Conservation (phyloP, 1,140 invertebrate species). For the Cydia strobilella region DNA sequence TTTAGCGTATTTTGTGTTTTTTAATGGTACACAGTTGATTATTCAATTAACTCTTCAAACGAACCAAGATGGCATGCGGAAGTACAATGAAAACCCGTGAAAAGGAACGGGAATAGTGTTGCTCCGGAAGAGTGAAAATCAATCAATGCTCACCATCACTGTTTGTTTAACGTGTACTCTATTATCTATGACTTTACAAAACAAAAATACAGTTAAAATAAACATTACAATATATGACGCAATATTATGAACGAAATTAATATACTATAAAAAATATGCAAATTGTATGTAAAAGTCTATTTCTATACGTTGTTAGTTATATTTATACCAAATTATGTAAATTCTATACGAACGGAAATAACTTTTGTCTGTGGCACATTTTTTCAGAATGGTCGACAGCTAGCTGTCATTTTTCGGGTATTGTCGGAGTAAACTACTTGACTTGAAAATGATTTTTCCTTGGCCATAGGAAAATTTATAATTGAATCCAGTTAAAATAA, state of each 20-base stretch:
- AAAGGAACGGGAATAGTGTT: conserved; percentile 13
- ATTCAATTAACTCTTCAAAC: neutral
- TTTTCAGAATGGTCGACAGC: neutral
- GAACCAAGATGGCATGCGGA: neutral
- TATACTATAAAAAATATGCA: neutral
- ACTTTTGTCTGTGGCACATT: conserved; percentile 21
- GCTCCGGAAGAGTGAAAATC: conserved; percentile 3
- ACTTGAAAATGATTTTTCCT: conserved; percentile 10
- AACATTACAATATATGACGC: neutral
- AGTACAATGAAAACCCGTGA: neutral
- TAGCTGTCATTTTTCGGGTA: conserved; percentile 15
- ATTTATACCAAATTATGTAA: neutral
- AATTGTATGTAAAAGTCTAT: neutral
- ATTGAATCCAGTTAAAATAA: neutral
- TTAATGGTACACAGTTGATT: neutral
- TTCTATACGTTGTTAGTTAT: neutral
- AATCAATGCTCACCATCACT: conserved; percentile 7
- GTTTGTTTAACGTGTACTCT: conserved; percentile 24
- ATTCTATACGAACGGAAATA: neutral
- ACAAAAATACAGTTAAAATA: conserved; percentile 4
- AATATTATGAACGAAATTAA: neutral
- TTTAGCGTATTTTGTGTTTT: neutral
- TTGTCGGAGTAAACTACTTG: neutral
- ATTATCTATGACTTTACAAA: conserved; percentile 9
- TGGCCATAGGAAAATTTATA: neutral